Conservation (phyloP, 2,113 vertebrate genomes). For the Natator depressus region DNA sequence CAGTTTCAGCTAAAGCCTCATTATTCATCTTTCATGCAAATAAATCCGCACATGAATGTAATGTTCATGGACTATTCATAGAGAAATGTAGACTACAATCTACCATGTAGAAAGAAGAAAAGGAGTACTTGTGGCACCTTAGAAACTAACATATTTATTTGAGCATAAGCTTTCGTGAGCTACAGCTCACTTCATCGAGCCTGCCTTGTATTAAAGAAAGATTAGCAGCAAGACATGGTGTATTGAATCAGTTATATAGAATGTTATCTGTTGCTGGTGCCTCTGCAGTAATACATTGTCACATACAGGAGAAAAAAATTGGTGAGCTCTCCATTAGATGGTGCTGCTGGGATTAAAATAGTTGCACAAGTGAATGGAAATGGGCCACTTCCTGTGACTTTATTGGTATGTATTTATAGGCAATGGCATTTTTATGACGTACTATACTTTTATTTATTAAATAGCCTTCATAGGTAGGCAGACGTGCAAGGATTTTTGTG, state of each 20-base stretch:
- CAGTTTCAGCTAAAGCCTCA: neutral
- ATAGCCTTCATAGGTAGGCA: neutral
- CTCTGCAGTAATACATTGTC: constrained; percentile 41
- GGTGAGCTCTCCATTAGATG: constrained; percentile 70
- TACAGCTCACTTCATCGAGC: neutral
- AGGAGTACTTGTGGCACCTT: too few relatives aligned
- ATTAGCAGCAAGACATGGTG: neutral
- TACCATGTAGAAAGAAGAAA: neutral
- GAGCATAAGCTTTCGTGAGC: too few relatives aligned
- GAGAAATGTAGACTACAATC: neutral
- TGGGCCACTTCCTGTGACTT: neutral
- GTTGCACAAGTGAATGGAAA: neutral
- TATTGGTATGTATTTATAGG: neutral
- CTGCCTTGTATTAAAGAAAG: constrained; percentile 18
- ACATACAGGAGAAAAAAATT: constrained; percentile 8
- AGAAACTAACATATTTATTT: too few relatives aligned
- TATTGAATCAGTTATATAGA: constrained; percentile 31
- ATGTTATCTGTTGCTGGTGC: constrained; percentile 42
- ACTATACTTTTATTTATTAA: neutral
- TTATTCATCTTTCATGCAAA: neutral
- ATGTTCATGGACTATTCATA: neutral
- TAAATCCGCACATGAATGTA: neutral
- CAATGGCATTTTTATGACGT: neutral
- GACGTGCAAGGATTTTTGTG: neutral
- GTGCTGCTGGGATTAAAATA: constrained; percentile 74